phyloP scores from a whole-genome alignment of 2,888 invertebrate species.

The Tinea pellionella region DNA sequence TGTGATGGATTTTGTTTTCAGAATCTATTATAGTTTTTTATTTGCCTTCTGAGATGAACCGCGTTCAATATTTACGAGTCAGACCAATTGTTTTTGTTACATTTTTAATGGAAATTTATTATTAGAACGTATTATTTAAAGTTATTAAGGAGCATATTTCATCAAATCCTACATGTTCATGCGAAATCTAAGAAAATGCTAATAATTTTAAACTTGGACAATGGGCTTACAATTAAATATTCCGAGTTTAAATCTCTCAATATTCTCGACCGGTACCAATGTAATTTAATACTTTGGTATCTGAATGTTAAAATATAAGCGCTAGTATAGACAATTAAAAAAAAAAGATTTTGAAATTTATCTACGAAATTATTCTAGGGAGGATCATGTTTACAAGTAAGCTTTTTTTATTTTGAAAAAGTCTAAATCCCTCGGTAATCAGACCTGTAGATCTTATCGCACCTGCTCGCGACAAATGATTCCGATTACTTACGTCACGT shows the following conservation, averaged over 20 bases:
- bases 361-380: background rate
- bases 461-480: slow-evolving; percentile 38
- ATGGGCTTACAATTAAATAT: too few species aligned
- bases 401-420: background rate
- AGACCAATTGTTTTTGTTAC: slow-evolving; percentile 16
- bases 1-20: slow-evolving; percentile 58
- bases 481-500: slow-evolving; percentile 34
- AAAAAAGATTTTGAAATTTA: background rate
- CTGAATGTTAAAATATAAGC: too few species aligned
- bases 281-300: too few species aligned
- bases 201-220: too few species aligned
- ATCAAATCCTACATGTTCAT: too few species aligned
- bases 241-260: too few species aligned
- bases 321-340: too few species aligned
- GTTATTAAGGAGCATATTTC: too few species aligned
- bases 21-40: slow-evolving; percentile 61
- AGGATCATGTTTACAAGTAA: background rate
- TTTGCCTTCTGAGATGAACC: slow-evolving; percentile 26
- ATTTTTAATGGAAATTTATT: background rate
- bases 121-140: background rate
- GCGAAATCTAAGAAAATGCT: too few species aligned
- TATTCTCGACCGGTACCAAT: too few species aligned
- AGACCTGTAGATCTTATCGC: slow-evolving; percentile 22
- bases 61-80: slow-evolving; percentile 28
- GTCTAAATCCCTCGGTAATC: slow-evolving; percentile 28